Conservation (phyloP, 2,888 invertebrate genomes). For the Eledona agricola region DNA sequence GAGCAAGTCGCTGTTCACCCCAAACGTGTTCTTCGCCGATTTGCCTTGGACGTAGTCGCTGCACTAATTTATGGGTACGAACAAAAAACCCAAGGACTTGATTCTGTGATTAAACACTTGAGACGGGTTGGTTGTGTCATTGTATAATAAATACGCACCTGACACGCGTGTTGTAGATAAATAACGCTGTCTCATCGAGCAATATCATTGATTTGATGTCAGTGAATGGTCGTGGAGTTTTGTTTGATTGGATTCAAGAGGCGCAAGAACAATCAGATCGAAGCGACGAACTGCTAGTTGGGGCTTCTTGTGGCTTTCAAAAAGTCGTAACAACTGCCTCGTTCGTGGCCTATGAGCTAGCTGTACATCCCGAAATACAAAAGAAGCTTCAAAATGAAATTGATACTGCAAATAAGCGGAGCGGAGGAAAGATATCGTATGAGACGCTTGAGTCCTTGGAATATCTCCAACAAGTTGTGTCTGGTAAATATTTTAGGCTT, state of each 20-base stretch:
- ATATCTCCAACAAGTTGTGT: conserved; percentile 71
- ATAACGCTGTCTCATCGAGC: no score
- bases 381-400: conserved; percentile 64
- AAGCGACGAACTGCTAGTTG: conserved; percentile 2
- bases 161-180: no score
- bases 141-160: no score
- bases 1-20: conserved; percentile 52
- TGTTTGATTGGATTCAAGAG: no score
- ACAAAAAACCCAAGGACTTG: conserved; percentile 65
- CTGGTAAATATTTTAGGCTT: conserved; percentile 55
- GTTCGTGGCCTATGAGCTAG: conserved; percentile 13
- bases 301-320: conserved; percentile 22
- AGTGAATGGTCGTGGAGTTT: no score
- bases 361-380: conserved; percentile 68
- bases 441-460: conserved; percentile 66
- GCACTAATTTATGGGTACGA: conserved; percentile 65
- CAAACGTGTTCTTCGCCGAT: conserved; percentile 62
- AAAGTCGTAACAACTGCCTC: conserved; percentile 9
- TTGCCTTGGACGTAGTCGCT: conserved; percentile 65
- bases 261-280: conserved; percentile 2
- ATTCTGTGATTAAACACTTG: conserved; percentile 61
- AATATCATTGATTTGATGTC: no score
- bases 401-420: conserved; percentile 38
- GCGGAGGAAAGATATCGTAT: conserved; percentile 60
- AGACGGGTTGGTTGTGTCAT: conserved; percentile 11